Conservation (phyloP, 2,113 vertebrate genomes). For the Aldabrachelys gigantea region DNA sequence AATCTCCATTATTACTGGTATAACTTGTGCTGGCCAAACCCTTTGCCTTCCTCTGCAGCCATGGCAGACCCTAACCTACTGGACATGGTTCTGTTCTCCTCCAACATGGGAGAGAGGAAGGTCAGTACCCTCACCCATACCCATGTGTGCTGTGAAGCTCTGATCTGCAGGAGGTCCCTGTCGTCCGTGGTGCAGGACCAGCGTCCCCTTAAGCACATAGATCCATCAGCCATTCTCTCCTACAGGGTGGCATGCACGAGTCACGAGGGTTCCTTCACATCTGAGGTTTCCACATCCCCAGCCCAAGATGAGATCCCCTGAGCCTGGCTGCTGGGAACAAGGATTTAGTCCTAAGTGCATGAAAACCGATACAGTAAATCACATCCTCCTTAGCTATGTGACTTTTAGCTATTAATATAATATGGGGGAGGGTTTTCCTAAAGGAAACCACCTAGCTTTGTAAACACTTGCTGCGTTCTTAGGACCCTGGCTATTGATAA, state of each 20-base stretch:
- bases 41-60: background rate
- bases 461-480: conserved; percentile 41
- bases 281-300: background rate
- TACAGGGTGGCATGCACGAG: background rate
- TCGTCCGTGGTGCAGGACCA: background rate
- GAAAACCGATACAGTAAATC: background rate
- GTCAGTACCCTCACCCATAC: background rate
- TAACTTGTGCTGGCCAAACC: background rate
- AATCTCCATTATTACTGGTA: background rate
- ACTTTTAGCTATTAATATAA: conserved; percentile 35
- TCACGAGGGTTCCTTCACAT: background rate
- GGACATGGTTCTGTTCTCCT: background rate
- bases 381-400: background rate
- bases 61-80: background rate
- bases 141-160: background rate
- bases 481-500: conserved; percentile 38
- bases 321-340: background rate
- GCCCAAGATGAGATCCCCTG: background rate
- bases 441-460: conserved; percentile 44
- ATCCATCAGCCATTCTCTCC: background rate
- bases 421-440: conserved; percentile 38
- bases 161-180: background rate
- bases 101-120: background rate
- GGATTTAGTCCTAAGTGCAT: background rate
- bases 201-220: background rate